Percentiles rank a stretch among this genome's conserved stretches.
Conservation (phyloP, 37 sponge, comb jelly and placozoan genomes). For the Tethya wilhelma region DNA sequence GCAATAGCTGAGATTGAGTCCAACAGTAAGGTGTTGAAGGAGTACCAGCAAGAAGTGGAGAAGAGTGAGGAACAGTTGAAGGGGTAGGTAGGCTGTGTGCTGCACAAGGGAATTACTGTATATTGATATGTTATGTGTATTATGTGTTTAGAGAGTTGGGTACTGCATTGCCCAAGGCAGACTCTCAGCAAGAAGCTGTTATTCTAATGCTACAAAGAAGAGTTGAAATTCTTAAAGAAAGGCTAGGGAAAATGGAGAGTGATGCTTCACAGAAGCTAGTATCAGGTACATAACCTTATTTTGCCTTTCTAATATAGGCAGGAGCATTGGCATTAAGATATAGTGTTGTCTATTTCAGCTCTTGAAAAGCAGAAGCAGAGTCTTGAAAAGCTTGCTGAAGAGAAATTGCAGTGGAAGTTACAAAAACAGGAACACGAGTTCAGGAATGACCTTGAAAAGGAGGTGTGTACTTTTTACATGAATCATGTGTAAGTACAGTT, state of each 20-base stretch:
- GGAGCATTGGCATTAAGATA: neutral
- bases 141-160: conserved; percentile 33
- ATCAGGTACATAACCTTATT: conserved; percentile 19
- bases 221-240: conserved; percentile 32
- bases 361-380: conserved; percentile 43
- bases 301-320: neutral
- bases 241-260: conserved; percentile 16
- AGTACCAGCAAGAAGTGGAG: conserved; percentile 6
- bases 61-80: neutral
- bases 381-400: conserved; percentile 19
- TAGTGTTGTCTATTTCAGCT: conserved; percentile 15
- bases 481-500: too few species aligned
- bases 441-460: neutral
- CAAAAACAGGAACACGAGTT: conserved; percentile 18
- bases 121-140: neutral
- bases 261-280: conserved; percentile 16
- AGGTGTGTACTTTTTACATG: too few species aligned
- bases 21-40: neutral
- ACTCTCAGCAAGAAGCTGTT: conserved; percentile 16
- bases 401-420: conserved; percentile 2
- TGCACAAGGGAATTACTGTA: neutral
- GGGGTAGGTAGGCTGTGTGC: neutral
- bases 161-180: neutral
- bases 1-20: neutral
- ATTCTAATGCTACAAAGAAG: conserved; percentile 24